Conservation (phyloP, 92 coral and sea anemone genomes). For the Epizoanthus rinbou region DNA sequence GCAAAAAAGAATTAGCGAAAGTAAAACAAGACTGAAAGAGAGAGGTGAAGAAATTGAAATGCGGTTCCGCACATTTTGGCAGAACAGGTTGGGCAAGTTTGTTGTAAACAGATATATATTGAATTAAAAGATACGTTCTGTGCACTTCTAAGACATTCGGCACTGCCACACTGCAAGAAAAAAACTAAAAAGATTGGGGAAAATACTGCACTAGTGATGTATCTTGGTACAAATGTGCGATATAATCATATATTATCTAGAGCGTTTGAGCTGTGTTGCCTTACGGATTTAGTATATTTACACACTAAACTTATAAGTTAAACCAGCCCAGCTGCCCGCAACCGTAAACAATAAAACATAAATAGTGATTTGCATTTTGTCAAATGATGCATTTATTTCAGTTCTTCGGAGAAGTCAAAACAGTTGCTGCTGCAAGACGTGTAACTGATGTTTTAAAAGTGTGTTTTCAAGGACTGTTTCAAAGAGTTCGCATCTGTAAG, state of each 20-base stretch:
- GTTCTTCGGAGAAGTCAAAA: constrained; percentile 6
- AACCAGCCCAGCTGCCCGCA: constrained; percentile 26
- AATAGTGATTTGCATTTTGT: constrained; percentile 33
- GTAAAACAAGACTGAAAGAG: background rate
- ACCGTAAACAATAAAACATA: background rate
- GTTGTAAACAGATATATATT: background rate
- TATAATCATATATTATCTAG: background rate
- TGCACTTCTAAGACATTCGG: background rate
- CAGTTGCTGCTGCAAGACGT: background rate
- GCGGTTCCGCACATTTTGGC: too few species aligned
- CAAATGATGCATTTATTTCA: background rate
- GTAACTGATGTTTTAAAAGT: background rate
- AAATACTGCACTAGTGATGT: background rate
- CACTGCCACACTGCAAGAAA: background rate
- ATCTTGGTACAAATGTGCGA: background rate
- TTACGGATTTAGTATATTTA: constrained; percentile 6
- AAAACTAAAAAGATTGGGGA: background rate
- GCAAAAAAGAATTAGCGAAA: constrained; percentile 29
- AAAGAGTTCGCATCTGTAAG: background rate
- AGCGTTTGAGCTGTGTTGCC: background rate
- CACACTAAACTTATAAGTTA: background rate
- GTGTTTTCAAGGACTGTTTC: background rate
- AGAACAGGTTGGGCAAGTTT: background rate
- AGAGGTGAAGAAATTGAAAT: background rate
- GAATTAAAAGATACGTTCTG: background rate